phyloP scores from a whole-genome alignment of 2,113 vertebrate species.

The Hydrochoerus hydrochaeris region DNA sequence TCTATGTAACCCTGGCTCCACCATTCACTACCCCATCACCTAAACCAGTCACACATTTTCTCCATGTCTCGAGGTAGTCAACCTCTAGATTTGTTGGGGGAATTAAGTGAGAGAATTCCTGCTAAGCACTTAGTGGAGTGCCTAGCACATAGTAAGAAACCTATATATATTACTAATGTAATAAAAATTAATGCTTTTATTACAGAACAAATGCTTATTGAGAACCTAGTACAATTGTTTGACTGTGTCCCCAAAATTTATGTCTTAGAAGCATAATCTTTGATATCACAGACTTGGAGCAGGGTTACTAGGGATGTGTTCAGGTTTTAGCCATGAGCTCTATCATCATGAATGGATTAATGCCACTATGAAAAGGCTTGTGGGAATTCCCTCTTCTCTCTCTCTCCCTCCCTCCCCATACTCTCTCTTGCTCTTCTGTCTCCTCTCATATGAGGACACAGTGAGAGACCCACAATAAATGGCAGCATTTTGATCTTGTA shows the following conservation, averaged over 20 bases:
- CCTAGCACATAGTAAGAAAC: not conserved
- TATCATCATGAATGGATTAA: not conserved
- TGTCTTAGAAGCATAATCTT: not conserved
- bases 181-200: not conserved
- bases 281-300: not conserved
- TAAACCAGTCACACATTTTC: not conserved
- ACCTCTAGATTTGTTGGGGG: not conserved
- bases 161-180: not conserved
- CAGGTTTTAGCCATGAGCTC: too few relatives aligned
- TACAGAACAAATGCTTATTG: not conserved
- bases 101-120: slow-evolving; percentile 14
- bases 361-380: not conserved
- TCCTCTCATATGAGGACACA: not conserved
- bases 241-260: not conserved
- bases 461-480: not conserved
- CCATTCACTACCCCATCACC: not conserved
- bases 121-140: not conserved
- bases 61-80: not conserved
- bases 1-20: not conserved
- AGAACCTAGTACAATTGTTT: not conserved
- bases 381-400: not conserved
- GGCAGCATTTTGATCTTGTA: not conserved
- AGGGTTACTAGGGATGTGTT: not conserved
- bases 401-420: not conserved
- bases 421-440: not conserved